A percentile compares a stretch with the other conserved stretches of the same genome.
Evolutionary conservation across 2,113 vertebrate species (phyloP).

Genomic region (Pantherophis guttatus): DNA sequence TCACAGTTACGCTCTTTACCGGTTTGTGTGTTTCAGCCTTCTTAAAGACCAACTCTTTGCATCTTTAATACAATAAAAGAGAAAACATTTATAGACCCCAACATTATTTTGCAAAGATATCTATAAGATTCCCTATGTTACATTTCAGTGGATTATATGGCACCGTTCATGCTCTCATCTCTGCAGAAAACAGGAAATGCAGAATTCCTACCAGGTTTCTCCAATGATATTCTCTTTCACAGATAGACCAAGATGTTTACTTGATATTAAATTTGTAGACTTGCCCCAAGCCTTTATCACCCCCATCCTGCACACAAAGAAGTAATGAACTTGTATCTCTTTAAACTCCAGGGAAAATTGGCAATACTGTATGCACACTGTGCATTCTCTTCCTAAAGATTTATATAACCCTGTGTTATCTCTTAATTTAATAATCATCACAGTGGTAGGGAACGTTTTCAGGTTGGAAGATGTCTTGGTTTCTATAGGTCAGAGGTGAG

Average conservation of each 20-base stretch:
- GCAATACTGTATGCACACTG: neutral
- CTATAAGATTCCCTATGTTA: neutral
- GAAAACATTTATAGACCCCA: neutral
- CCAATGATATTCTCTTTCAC: neutral
- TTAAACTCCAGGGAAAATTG: neutral
- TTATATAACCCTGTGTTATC: neutral
- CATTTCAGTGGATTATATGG: neutral
- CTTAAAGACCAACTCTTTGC: constrained; percentile 5
- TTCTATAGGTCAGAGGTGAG: neutral
- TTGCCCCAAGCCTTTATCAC: neutral
- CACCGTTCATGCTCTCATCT: neutral
- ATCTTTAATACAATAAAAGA: neutral
- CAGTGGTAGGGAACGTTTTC: neutral
- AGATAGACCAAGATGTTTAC: neutral
- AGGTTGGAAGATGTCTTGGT: neutral
- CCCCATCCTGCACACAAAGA: neutral
- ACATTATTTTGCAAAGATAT: neutral
- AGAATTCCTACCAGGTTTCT: neutral
- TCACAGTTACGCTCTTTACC: neutral
- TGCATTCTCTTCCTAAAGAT: neutral
- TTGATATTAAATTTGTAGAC: neutral
- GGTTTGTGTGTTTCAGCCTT: constrained; percentile 14
- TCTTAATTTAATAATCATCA: neutral
- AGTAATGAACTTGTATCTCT: neutral
- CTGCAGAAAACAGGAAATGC: neutral